These are phyloP conservation scores for Notechis scutatus DNA, from an alignment of 2,113 vertebrate species.

Conservation along the genomic window DNA sequence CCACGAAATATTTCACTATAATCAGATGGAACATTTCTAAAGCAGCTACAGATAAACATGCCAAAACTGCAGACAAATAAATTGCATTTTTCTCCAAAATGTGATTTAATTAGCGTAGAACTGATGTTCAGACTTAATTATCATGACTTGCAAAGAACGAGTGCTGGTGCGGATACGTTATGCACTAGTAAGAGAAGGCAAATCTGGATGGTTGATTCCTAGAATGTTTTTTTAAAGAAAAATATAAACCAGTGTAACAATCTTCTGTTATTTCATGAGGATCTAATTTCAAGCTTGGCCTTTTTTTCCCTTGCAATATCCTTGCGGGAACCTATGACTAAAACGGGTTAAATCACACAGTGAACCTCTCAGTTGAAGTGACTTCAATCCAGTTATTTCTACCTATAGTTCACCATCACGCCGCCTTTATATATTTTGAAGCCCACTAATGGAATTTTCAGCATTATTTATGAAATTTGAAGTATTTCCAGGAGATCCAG, in stretches of 20 bases:
- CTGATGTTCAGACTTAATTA: not conserved
- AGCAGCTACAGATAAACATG: not conserved
- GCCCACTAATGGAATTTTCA: not conserved
- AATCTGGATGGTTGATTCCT: not conserved
- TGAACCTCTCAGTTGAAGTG: not conserved
- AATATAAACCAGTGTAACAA: not conserved
- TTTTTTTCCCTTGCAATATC: not conserved
- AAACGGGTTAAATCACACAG: not conserved
- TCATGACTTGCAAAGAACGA: not conserved
- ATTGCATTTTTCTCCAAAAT: not conserved
- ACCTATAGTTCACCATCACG: not conserved
- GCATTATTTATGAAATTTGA: not conserved
- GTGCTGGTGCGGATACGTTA: not conserved
- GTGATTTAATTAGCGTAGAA: not conserved
- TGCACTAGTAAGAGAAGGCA: not conserved
- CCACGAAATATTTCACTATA: not conserved
- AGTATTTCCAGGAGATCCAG: not conserved
- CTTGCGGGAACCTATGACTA: not conserved
- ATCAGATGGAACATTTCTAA: not conserved
- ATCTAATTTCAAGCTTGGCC: not conserved
- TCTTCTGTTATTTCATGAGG: not conserved
- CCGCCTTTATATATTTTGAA: not conserved
- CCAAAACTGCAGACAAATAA: not conserved
- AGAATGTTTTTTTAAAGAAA: not conserved
- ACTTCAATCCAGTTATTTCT: not conserved